Conservation (phyloP, 2,797 vertebrate species). For the Sebastiscus albofasciatus region DNA sequence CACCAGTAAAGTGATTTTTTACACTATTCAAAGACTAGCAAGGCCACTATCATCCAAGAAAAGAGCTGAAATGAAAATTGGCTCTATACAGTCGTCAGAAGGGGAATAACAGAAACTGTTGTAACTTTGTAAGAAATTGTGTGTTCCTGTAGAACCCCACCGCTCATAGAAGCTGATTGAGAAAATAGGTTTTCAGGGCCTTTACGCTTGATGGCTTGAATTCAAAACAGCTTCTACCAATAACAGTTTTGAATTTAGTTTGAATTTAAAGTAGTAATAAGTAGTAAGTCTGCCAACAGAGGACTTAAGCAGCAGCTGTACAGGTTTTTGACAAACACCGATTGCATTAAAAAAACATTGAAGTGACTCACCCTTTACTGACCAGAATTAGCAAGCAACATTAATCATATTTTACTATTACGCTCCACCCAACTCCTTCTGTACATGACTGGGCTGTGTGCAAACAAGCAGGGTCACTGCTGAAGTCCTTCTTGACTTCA, state of each 20-base stretch:
- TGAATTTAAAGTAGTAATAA: neutral
- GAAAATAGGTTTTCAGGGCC: neutral
- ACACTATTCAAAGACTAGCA: neutral
- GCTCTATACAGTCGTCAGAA: neutral
- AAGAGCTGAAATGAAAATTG: neutral
- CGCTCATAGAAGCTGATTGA: neutral
- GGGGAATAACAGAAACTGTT: neutral
- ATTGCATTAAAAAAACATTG: neutral
- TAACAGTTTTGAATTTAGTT: neutral
- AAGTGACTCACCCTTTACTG: neutral
- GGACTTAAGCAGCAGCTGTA: neutral
- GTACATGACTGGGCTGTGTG: constrained; percentile 40
- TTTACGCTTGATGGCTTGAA: neutral
- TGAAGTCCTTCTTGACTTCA: constrained; percentile 57
- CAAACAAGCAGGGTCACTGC: constrained; percentile 63
- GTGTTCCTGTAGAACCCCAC: neutral
- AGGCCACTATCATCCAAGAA: neutral
- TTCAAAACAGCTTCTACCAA: neutral
- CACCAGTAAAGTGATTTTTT: neutral
- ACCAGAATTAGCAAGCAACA: neutral
- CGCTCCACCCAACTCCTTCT: constrained; percentile 61
- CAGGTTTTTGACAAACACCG: neutral
- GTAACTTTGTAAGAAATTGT: neutral
- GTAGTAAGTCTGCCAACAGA: neutral
- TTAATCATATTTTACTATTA: constrained; percentile 21